A percentile compares a stretch with the other conserved stretches of the same genome.
Evolutionary conservation across 2,888 invertebrate species (phyloP).

Genomic region (Temnothorax rugatulus): DNA sequence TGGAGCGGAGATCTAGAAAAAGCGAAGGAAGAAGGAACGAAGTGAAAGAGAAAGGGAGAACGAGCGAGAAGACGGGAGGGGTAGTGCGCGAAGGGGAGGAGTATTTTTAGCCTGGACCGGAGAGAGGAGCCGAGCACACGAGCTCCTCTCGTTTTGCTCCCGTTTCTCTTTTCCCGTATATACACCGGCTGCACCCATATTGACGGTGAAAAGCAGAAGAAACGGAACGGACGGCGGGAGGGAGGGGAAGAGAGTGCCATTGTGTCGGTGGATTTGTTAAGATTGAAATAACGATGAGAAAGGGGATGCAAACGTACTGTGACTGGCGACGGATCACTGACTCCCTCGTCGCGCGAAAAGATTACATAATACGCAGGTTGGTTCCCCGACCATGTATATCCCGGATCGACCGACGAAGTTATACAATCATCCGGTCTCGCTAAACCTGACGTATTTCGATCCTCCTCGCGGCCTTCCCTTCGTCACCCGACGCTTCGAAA

Average conservation of each 20-base stretch:
- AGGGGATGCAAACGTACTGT: not conserved
- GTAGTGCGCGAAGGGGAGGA: conserved; percentile 68
- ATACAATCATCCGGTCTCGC: conserved; percentile 4
- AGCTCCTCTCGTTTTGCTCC: conserved; percentile 69
- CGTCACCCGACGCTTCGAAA: conserved; percentile 10
- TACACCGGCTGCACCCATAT: conserved; percentile 65
- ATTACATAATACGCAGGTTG: conserved; percentile 26
- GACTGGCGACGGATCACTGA: conserved; percentile 27
- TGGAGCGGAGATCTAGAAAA: conserved; percentile 52
- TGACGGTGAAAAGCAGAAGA: conserved; percentile 67
- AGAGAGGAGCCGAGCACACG: conserved; percentile 53
- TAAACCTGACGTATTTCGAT: not conserved
- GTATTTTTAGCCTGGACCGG: conserved; percentile 74
- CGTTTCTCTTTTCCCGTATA: conserved; percentile 65
- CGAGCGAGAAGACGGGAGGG: conserved; percentile 57
- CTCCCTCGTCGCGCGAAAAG: conserved; percentile 20
- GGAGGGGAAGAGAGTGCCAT: conserved; percentile 55
- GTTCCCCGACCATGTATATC: not conserved
- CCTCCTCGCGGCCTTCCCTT: not conserved
- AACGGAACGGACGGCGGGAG: conserved; percentile 49
- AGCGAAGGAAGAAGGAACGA: conserved; percentile 51
- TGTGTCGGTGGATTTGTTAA: conserved; percentile 54
- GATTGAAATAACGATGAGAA: conserved; percentile 26
- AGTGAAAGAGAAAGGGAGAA: conserved; percentile 36
- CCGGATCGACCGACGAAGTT: not conserved